Evolutionary conservation across 2,888 invertebrate genomes (phyloP), one percentile per base, ranked within the genome.

Genomic region (Drosophila borealis): DNA sequence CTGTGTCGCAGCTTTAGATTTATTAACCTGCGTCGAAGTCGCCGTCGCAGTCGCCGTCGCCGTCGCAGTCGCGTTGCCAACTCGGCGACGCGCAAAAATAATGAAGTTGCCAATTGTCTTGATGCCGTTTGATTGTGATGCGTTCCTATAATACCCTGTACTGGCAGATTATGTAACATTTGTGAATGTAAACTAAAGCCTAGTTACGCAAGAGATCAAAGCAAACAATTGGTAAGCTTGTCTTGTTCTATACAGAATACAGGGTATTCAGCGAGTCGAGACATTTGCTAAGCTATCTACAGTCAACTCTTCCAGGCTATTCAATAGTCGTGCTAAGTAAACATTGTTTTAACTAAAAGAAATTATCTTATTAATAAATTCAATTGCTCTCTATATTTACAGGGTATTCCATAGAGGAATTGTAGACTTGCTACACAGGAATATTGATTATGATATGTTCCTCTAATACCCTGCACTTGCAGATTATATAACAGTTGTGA

Each of bases 1-100:
- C 67, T 68, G 72, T 54, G 81, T 74, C 69, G 81, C 89, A 74
- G 84, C 89, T 89, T 89, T 74, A 89, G 86, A 87, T 87, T 87
- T 87, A 87, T 87, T 87, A 87, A 89, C 89, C 89, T 74, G 86
- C 70, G 65, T 51, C 77, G 68, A 44, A 51, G 56, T 62, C 48
- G 54, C 49, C 1, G 17, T 17, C 48, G 54, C 49, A 17, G 17
- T 17, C 60, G 34, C 14, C 11, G 8, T 14, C 41, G 29, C 10
- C 8, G 21, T 17, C 44, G 44, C 44, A 54, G 74, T 74, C 50
- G 56, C 74, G 53, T 73, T 69, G 59, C 65, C 51, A 71, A 51
- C 67, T 59, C 66, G 46, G 41, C 19, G 59, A 39, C 17, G 36
- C 46, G 34, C 50, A 48, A 45, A 57, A 56, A 75, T 81, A 80